Evolutionary conservation across 2,113 vertebrate genomes (phyloP).

Genomic region (Phrynocephalus versicolor): DNA sequence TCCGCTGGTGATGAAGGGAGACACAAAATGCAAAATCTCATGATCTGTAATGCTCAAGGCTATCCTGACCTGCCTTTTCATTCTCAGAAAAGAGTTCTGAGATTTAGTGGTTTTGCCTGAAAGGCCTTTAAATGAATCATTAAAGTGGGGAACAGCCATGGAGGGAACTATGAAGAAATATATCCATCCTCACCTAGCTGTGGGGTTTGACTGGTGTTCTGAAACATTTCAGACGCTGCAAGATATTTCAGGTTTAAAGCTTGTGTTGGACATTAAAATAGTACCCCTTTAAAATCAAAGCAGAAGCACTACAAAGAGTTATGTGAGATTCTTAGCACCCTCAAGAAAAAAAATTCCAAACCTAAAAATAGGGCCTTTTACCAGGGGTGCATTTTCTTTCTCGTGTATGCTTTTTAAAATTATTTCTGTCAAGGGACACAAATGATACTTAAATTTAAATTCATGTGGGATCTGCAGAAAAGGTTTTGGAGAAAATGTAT

Average conservation of each 20-base stretch:
- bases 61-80: not conserved
- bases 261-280: not conserved
- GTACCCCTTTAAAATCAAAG: not conserved
- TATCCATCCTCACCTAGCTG: not conserved
- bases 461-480: not conserved
- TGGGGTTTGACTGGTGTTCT: not conserved
- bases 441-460: not conserved
- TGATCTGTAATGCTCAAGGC: not conserved
- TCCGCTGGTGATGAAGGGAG: not conserved
- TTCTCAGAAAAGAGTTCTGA: not conserved
- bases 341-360: slow-evolving; percentile 34
- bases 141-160: not conserved
- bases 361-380: not conserved
- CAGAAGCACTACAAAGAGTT: not conserved
- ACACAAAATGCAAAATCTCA: not conserved
- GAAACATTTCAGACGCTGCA: not conserved
- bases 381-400: not conserved
- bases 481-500: not conserved
- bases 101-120: slow-evolving; percentile 15
- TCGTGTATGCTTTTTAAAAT: not conserved
- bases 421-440: not conserved
- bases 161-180: slow-evolving; percentile 21
- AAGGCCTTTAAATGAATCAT: not conserved
- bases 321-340: slow-evolving; percentile 5
- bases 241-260: not conserved